A percentile compares a stretch with the other conserved stretches of the same genome.
Evolutionary conservation across 2,113 vertebrate genomes (phyloP).

Genomic region (Leptobrachium leishanense): DNA sequence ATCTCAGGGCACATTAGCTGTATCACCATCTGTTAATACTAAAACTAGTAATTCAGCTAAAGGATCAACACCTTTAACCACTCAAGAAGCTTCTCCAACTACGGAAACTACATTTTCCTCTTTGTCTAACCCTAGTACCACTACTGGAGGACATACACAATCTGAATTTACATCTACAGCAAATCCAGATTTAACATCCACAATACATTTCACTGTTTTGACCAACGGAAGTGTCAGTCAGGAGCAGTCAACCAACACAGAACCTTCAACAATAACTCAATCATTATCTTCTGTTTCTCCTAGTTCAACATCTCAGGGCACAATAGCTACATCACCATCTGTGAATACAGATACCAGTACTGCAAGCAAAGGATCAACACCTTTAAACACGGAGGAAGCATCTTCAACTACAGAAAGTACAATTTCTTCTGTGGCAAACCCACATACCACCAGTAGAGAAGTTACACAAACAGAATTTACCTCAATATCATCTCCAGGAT

Average conservation of each 20-base stretch:
- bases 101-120: too few species aligned
- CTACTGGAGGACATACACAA: neutral
- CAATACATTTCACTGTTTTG: neutral
- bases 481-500: too few species aligned
- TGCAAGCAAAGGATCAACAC: neutral
- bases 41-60: too few species aligned
- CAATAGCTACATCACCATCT: neutral
- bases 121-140: neutral
- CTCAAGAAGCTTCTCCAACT: neutral
- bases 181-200: neutral
- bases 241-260: neutral
- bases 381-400: neutral
- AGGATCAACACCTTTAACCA: too few species aligned
- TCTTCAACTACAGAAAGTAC: neutral
- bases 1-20: too few species aligned
- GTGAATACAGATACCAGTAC: neutral
- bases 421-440: too few species aligned
- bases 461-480: too few species aligned
- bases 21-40: too few species aligned
- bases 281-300: too few species aligned
- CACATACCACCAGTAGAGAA: too few species aligned
- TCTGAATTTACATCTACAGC: neutral
- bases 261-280: neutral
- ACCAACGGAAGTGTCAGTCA: neutral
- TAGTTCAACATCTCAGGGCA: too few species aligned